Conservation (phyloP, 2,797 vertebrate genomes). For the Sebastes hopkinsi region DNA sequence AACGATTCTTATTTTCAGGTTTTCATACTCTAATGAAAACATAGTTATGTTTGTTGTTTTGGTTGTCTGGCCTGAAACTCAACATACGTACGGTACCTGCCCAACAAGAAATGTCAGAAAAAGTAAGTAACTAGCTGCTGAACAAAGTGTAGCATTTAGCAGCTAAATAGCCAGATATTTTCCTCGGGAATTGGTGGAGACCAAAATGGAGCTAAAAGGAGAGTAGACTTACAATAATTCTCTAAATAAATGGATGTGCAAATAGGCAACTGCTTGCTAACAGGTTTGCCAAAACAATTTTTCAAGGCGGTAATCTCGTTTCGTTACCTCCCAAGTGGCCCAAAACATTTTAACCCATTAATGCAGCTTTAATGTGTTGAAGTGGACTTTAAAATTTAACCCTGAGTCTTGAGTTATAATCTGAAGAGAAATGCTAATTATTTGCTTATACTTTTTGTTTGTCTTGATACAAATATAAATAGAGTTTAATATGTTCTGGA, state of each 20-base stretch:
- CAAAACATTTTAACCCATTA: not conserved
- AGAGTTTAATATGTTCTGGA: constrained; percentile 10
- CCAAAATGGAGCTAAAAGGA: not conserved
- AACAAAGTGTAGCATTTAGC: not conserved
- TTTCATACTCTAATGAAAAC: no score
- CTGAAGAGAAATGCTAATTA: not conserved
- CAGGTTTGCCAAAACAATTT: no score
- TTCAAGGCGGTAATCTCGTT: not conserved
- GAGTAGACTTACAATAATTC: not conserved
- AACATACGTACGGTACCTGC: no score
- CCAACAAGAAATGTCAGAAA: not conserved
- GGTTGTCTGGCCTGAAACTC: not conserved
- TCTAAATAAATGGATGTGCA: not conserved
- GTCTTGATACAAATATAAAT: constrained; percentile 28
- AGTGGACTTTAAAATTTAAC: constrained; percentile 1
- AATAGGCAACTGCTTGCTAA: not conserved
- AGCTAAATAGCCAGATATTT: not conserved
- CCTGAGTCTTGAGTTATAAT: constrained; percentile 46
- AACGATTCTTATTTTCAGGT: no score
- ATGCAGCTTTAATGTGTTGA: not conserved
- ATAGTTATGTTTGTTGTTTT: not conserved
- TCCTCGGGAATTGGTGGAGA: not conserved
- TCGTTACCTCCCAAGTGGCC: not conserved
- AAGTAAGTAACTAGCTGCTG: not conserved
- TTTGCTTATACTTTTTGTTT: not conserved